phyloP scores from a whole-genome alignment of 64 coral and sea anemone genomes.

The Stichodactyla mertensii region DNA sequence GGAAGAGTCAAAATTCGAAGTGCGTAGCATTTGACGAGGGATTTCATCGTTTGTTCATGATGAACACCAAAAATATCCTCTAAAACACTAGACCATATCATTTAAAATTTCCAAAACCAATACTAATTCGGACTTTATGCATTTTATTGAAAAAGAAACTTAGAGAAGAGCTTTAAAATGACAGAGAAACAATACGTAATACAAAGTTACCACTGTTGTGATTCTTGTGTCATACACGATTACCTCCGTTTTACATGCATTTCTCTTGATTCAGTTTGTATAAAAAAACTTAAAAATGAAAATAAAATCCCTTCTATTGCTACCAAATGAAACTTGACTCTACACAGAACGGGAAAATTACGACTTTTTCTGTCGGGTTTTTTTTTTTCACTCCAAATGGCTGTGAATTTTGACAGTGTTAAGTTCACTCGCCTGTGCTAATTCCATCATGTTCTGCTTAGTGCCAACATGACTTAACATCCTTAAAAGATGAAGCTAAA shows the following conservation, averaged over 20 bases:
- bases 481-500: not conserved
- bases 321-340: not conserved
- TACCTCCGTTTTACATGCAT: not conserved
- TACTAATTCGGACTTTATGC: not conserved
- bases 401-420: not conserved
- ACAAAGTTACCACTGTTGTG: not conserved
- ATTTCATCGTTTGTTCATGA: not conserved
- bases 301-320: not conserved
- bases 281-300: not conserved
- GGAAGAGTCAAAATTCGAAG: not conserved
- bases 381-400: too few species aligned
- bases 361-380: not conserved
- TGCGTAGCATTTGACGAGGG: not conserved
- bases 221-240: not conserved
- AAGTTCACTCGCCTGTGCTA: not conserved
- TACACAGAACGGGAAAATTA: not conserved
- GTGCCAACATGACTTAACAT: not conserved
- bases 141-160: not conserved
- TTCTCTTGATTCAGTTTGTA: not conserved
- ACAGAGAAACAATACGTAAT: not conserved
- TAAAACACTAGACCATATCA: not conserved
- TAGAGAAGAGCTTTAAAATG: not conserved
- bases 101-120: not conserved
- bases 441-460: not conserved
- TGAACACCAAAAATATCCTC: not conserved